Evolutionary conservation across 2,888 invertebrate species (phyloP).

Genomic region (Ceratothoa steindachneri): DNA sequence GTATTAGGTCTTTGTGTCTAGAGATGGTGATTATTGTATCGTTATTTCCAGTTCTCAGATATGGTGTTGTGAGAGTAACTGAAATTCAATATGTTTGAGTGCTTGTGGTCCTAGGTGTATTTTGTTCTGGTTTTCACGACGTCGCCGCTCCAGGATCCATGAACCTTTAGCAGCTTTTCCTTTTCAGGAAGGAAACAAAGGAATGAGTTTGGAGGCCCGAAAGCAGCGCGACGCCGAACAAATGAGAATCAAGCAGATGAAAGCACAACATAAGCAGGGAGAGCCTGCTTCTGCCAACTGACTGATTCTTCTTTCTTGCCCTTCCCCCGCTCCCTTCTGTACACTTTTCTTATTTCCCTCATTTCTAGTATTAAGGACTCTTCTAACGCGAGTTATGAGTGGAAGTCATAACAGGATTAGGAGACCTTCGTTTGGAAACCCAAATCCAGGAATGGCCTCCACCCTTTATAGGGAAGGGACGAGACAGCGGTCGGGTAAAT

Average conservation of each 20-base stretch:
- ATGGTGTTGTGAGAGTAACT: too few relatives aligned
- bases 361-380: not conserved
- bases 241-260: slow-evolving; percentile 76
- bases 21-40: too few relatives aligned
- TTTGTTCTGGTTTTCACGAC: too few relatives aligned
- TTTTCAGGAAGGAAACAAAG: slow-evolving; percentile 61
- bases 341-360: not conserved
- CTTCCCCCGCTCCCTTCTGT: not conserved
- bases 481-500: not conserved
- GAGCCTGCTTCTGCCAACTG: slow-evolving; percentile 5
- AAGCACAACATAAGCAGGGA: slow-evolving; percentile 51
- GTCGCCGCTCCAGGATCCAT: too few relatives aligned
- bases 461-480: not conserved
- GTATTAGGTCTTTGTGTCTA: too few relatives aligned
- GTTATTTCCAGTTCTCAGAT: too few relatives aligned
- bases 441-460: too few relatives aligned
- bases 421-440: too few relatives aligned
- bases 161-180: too few relatives aligned
- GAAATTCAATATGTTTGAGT: too few relatives aligned
- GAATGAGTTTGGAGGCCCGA: slow-evolving; percentile 75
- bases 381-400: not conserved
- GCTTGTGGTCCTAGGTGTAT: too few relatives aligned
- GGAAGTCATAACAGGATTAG: not conserved
- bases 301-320: too few relatives aligned
- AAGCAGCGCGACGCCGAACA: slow-evolving; percentile 83